Evolutionary conservation across 2,888 invertebrate species (phyloP), one percentile per base, ranked within the genome.

Genomic region (Drosophila paracracens): DNA sequence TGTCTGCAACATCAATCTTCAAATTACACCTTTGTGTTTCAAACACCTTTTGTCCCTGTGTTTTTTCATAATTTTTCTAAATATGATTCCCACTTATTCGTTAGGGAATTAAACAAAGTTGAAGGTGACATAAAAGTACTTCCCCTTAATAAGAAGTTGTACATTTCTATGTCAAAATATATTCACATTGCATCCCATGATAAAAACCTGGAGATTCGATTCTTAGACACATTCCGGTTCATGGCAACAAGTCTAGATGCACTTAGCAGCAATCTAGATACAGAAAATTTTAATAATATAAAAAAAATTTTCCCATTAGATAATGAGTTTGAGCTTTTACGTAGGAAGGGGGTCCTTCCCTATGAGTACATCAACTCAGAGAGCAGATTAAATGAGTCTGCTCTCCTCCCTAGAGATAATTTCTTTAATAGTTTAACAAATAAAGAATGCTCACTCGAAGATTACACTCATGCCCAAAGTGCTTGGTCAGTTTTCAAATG

Each of bases 51-150:
- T 7, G 29, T 62, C 18, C 53, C 53, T 33, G 53, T 62, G 38
- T 57, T 64, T 64, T 65, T 65, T 27, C 65, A 65, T 35, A 65
- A 65, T 52, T 13, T 62, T 18, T 38, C 38, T 0, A 16, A 18
- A 38, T 38, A 18, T n/a, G 38, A 38, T 38, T 18, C 38, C 6
- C 18, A n/a, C 18, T 38, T 38, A n/a, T 38, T 38, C 18, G 1
- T n/a, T 18, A 38, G 38, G 2, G 18, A 38, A 18, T 7, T 38
- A 0, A 38, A 18, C 18, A 38, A 38, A 38, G 16, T 38, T 0
- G 18, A 38, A 38, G 16, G 38, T 18, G 16, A 38, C 0, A 38
- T 18, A 38, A 38, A 18, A 38, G 7, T 38, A 18, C 38, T 38
- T 18, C 38, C 38, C 31, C 31, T 31, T 31, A 31, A 31, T 31